These are phyloP conservation scores for Coccyzus lansbergi DNA, from an alignment of 2,797 vertebrate species.

Conservation along the genomic window DNA sequence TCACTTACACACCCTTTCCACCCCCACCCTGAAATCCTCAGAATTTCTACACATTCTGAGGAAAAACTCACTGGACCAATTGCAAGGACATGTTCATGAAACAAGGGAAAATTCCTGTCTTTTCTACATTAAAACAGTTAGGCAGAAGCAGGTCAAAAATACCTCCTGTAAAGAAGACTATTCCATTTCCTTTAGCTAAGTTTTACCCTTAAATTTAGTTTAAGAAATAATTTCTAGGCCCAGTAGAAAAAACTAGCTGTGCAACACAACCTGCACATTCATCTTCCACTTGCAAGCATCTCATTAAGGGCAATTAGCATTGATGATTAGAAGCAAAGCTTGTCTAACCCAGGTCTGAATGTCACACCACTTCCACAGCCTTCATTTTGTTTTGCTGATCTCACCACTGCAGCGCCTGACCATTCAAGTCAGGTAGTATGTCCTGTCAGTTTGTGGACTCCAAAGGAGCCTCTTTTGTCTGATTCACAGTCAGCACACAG, in stretches of 20 bases:
- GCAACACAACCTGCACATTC: not conserved
- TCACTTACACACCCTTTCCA: not conserved
- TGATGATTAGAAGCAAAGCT: not conserved
- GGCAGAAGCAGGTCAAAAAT: not conserved
- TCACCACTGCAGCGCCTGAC: not conserved
- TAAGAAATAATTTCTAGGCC: not conserved
- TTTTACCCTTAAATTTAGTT: not conserved
- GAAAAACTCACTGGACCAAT: not conserved
- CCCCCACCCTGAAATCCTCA: not conserved
- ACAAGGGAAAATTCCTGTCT: not conserved
- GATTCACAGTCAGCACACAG: not conserved
- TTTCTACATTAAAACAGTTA: not conserved
- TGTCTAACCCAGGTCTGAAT: not conserved
- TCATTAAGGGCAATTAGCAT: not conserved
- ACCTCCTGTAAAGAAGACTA: not conserved
- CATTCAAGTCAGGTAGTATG: rapidly evolving
- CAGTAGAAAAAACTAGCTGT: not conserved
- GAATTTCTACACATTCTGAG: not conserved
- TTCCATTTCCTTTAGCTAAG: not conserved
- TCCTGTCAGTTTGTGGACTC: not conserved
- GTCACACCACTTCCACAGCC: not conserved
- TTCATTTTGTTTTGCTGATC: not conserved
- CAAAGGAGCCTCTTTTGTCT: not conserved
- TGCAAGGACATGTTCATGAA: not conserved
- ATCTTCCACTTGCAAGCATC: not conserved